These are phyloP conservation scores for Rotaria socialis DNA, from an alignment of 2,888 invertebrate species.

Conservation along the genomic window DNA sequence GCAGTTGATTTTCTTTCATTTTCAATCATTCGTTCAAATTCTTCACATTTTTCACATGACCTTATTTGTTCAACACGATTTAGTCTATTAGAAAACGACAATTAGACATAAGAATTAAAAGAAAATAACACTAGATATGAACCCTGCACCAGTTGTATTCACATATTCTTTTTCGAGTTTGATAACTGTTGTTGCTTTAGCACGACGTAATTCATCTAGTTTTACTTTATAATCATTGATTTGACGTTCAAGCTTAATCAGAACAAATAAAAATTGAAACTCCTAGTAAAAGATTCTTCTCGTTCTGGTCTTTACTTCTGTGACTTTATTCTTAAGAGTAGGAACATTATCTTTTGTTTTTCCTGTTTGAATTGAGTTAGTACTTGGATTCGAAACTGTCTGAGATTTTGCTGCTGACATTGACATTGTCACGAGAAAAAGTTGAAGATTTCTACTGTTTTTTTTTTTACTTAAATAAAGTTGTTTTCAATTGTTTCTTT, in stretches of 20 bases:
- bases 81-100: neutral
- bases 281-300: no score
- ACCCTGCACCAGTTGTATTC: conserved; percentile 27
- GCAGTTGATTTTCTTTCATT: neutral
- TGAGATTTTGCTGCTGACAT: no score
- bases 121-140: neutral
- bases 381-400: no score
- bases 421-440: no score
- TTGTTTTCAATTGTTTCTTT: no score
- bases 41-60: neutral
- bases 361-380: no score
- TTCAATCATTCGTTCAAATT: neutral
- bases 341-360: no score
- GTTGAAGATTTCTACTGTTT: no score
- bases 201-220: conserved; percentile 44
- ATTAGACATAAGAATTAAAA: neutral
- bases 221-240: conserved; percentile 32
- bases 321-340: no score
- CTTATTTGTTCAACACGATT: neutral
- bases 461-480: no score
- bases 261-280: no score
- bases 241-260: conserved; percentile 44
- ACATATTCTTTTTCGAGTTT: conserved; percentile 46
- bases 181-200: conserved; percentile 39
- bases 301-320: no score